Evolutionary conservation across 1,140 invertebrate genomes (phyloP), one percentile per base, ranked within the genome.

Genomic region (Drosophila eugracilis): DNA sequence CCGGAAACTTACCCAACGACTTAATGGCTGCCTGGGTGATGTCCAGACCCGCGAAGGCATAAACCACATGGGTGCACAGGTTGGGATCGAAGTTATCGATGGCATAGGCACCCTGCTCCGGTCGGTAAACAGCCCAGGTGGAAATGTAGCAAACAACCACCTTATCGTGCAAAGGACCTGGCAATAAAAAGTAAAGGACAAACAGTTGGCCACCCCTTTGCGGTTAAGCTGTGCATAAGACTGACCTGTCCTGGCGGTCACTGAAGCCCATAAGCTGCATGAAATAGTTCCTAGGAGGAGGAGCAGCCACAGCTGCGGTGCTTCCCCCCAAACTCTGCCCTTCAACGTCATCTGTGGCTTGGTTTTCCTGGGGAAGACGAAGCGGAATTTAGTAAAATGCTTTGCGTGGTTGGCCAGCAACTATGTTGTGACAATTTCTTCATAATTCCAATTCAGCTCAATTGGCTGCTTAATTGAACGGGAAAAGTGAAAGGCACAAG

Each of bases 51-150:
- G 96, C 96, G 90, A 98, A 98, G 4, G 96, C 94, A 78, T 98
- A 98, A 15, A 98, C 95, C 7, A 98, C 91, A 85, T 98, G 97
- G 0, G 97, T 97, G 88, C 97, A 98, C 10, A 97, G 92, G 5
- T 93, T 93, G 0, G 97, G 95, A 54, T 96, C 95, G 26, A 98
- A 92, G 88, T 96, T 92, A 17, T 95, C 94, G 14, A 95, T 90
- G 0, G 92, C 90, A 86, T 95, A 96, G 41, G 93, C 92, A 1
- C 96, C 95, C 28, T 91, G 91, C 0, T 91, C 92, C 0, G 93
- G 93, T 19, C 96, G 92, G 90, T 97, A 97, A 0, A 93, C 93
- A 1, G 96, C 94, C 96, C 96, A 97, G 1, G 95, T 94, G 1
- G 95, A 95, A 12, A 96, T 92, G 79, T 97, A 97, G 90, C 96